Conservation (phyloP, 2,113 vertebrate genomes). For the Aleadryas rufinucha region DNA sequence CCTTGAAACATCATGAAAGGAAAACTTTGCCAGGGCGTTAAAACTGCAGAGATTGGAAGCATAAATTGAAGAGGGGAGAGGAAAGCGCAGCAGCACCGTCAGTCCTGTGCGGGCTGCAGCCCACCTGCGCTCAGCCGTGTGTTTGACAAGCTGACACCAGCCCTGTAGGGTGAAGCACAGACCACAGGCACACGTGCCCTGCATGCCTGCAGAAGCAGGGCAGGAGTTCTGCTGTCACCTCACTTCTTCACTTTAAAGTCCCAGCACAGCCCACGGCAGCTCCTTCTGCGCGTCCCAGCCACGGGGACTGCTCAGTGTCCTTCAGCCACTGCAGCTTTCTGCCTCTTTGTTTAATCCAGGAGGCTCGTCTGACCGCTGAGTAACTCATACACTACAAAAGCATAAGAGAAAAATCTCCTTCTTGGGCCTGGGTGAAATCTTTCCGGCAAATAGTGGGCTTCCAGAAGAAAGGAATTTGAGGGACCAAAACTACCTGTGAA, state of each 20-base stretch:
- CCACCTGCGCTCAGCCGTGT: background rate
- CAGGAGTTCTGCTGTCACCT: background rate
- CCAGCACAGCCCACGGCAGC: background rate
- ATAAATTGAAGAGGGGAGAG: background rate
- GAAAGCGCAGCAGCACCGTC: background rate
- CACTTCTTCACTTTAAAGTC: background rate
- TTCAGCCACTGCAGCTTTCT: background rate
- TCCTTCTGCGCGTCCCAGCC: background rate
- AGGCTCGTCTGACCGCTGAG: background rate
- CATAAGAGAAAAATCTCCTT: background rate
- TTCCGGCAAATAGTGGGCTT: background rate
- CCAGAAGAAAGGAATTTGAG: background rate
- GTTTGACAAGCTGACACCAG: background rate
- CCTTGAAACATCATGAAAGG: background rate
- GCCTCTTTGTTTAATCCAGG: background rate
- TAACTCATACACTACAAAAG: background rate
- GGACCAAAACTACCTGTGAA: background rate
- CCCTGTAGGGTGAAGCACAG: background rate
- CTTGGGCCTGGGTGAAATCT: background rate
- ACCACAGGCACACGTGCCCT: background rate
- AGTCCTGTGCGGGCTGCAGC: background rate
- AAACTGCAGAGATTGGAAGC: background rate
- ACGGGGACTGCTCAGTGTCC: background rate
- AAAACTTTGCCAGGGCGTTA: background rate
- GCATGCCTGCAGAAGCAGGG: background rate